phyloP scores from a whole-genome alignment of 1,140 invertebrate genomes.

The Atta texana region DNA sequence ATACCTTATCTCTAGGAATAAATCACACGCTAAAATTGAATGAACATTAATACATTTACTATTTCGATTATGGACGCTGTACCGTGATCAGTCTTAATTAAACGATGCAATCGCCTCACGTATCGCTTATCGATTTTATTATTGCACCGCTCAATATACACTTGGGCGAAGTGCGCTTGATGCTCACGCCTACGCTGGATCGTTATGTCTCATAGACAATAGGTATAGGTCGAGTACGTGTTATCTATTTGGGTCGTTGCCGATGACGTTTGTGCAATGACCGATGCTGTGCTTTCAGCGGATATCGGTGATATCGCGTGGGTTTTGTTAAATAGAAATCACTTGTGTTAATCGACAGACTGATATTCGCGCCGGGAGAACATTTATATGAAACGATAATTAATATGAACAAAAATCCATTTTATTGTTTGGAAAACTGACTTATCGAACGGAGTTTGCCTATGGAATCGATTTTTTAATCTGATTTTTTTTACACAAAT shows the following conservation, averaged over 20 bases:
- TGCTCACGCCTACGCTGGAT: conserved; percentile 69
- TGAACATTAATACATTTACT: conserved; percentile 37
- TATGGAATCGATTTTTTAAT: not conserved
- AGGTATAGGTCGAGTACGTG: conserved; percentile 58
- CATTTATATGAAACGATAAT: conserved; percentile 29
- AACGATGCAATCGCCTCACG: conserved; percentile 61
- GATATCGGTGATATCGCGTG: conserved; percentile 15
- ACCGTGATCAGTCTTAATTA: conserved; percentile 54
- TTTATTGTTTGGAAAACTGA: not conserved
- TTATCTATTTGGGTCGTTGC: conserved; percentile 67
- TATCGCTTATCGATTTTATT: conserved; percentile 67
- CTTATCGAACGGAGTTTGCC: not conserved
- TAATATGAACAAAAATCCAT: conserved; percentile 31
- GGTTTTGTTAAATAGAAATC: conserved; percentile 43
- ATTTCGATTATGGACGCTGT: not conserved
- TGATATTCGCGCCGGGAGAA: not conserved
- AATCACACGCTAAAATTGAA: conserved; percentile 25
- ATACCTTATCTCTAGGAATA: conserved; percentile 39
- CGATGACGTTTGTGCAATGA: conserved; percentile 39
- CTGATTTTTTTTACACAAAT: conserved; percentile 9
- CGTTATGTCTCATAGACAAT: conserved; percentile 71
- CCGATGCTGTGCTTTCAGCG: conserved; percentile 42
- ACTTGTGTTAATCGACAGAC: conserved; percentile 4
- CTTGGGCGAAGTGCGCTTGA: conserved; percentile 54
- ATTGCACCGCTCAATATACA: not conserved